Conservation (phyloP, 2,113 vertebrate species). For the Perca flavescens region DNA sequence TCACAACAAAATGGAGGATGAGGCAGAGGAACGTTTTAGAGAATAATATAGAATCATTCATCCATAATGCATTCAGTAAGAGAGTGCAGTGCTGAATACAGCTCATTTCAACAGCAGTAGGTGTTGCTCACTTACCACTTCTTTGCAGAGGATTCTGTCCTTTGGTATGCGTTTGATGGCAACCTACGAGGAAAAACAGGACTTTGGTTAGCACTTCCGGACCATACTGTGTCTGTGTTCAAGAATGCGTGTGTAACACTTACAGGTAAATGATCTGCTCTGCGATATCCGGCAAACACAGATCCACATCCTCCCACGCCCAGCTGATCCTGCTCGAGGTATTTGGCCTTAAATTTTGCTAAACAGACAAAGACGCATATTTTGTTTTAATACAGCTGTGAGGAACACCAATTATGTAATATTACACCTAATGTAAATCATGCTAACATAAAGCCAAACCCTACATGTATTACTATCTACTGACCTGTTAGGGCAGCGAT, state of each 20-base stretch:
- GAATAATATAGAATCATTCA: neutral
- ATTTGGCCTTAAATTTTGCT: slow-evolving; percentile 22
- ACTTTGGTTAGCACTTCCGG: neutral
- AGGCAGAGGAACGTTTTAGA: neutral
- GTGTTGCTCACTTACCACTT: neutral
- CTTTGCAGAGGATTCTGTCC: neutral
- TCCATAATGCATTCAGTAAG: neutral
- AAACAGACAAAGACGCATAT: neutral
- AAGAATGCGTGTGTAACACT: neutral
- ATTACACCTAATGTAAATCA: neutral
- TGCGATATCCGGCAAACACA: slow-evolving; percentile 25
- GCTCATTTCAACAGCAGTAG: neutral
- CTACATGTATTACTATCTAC: neutral
- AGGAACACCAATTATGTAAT: neutral
- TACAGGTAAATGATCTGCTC: slow-evolving; percentile 17
- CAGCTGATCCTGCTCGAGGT: neutral
- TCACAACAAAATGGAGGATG: neutral
- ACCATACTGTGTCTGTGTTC: neutral
- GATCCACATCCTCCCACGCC: slow-evolving; percentile 31
- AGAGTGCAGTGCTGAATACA: neutral
- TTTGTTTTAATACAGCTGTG: neutral
- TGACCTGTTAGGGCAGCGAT: neutral
- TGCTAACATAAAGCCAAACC: neutral
- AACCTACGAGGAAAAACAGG: slow-evolving; percentile 4
- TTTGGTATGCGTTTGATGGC: slow-evolving; percentile 26